phyloP scores from a whole-genome alignment of 2,113 vertebrate genomes.

The Mastomys coucha region DNA sequence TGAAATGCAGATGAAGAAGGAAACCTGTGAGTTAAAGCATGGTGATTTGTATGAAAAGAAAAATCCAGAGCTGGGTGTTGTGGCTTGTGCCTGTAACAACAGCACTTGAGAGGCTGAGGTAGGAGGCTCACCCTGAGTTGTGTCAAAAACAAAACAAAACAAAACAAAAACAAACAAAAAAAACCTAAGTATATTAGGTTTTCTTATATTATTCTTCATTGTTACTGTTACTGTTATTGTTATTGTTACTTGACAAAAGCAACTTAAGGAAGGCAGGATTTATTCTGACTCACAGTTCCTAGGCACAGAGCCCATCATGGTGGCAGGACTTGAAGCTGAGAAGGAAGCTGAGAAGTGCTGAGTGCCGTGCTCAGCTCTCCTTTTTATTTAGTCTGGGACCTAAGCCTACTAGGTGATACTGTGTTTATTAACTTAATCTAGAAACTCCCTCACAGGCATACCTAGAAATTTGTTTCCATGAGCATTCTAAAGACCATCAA shows the following conservation, averaged over 20 bases:
- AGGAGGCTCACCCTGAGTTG: not conserved
- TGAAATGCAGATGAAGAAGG: not conserved
- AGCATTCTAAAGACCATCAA: not conserved
- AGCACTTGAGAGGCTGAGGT: not conserved
- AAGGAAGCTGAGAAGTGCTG: not conserved
- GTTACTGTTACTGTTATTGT: not conserved
- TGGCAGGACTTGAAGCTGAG: not conserved
- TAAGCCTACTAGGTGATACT: not conserved
- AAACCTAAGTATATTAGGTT: not conserved
- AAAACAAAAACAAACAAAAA: too few species aligned
- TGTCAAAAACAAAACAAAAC: not conserved
- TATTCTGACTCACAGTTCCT: not conserved
- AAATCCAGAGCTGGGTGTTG: not conserved
- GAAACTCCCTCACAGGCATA: too few species aligned
- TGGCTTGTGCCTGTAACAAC: not conserved
- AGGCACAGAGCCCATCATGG: too few species aligned
- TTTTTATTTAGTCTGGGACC: not conserved
- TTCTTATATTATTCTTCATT: too few species aligned
- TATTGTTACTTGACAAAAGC: not conserved
- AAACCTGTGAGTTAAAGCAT: rapidly evolving
- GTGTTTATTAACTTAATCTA: not conserved
- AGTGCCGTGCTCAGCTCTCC: not conserved
- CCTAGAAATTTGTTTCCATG: not conserved
- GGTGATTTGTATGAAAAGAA: not conserved
- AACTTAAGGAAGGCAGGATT: not conserved